Evolutionary conservation across 1,140 invertebrate genomes (phyloP).

Genomic region (Pachypeltis micranthus): DNA sequence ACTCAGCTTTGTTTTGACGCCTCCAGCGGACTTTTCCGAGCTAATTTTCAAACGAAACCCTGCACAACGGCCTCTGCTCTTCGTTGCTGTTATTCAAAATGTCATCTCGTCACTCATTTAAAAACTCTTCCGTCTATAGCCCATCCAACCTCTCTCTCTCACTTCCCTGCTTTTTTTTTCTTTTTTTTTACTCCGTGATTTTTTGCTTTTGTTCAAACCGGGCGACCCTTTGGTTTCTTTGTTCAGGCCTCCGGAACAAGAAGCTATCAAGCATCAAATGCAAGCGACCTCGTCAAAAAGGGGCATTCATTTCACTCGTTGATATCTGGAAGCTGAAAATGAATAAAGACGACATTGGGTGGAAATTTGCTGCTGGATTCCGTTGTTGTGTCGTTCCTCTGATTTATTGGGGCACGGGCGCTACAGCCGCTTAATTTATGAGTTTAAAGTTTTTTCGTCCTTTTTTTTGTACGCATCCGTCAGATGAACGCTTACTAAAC

Average conservation of each 20-base stretch:
- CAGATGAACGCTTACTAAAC: too few species aligned
- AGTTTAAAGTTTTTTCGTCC: too few species aligned
- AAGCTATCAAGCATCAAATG: too few species aligned
- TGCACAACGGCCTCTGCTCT: neutral
- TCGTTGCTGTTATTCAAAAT: slow-evolving; percentile 4
- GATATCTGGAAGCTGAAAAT: too few species aligned
- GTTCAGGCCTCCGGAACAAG: neutral
- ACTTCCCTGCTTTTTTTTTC: neutral
- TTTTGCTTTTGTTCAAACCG: neutral
- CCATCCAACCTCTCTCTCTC: neutral
- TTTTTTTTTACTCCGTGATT: neutral
- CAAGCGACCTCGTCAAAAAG: too few species aligned
- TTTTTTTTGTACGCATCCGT: too few species aligned
- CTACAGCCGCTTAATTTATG: too few species aligned
- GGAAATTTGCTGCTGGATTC: too few species aligned
- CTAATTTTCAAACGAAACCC: neutral
- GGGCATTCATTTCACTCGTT: too few species aligned
- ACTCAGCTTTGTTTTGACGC: slow-evolving; percentile 1
- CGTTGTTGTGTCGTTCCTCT: too few species aligned
- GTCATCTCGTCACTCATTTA: slow-evolving; percentile 5
- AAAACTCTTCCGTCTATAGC: neutral
- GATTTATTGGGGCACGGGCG: too few species aligned
- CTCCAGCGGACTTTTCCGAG: neutral
- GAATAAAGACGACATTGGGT: too few species aligned
- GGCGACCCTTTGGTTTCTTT: neutral